Evolutionary conservation across 2,888 invertebrate species (phyloP), one percentile per base, ranked within the genome.

Genomic region (Leistus spinibarbis): DNA sequence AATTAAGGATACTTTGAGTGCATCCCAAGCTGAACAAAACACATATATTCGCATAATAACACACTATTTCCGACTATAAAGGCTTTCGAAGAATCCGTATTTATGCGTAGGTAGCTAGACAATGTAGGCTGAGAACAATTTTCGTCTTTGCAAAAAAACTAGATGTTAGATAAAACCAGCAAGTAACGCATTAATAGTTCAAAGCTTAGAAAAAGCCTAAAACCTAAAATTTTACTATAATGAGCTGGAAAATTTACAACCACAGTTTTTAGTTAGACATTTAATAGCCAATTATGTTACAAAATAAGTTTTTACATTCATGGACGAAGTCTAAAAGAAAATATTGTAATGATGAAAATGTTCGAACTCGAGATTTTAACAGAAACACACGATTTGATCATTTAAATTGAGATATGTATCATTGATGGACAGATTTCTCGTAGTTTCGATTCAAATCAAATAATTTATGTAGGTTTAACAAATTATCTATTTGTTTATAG

Each of bases 61-160:
- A 40, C 40, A 40, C 40, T 4, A 40, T 40, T 40, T 40, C 40
- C 13, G 40, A 40, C 40, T 40, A 1, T 40, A 40, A 40, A 40
- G 7, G 40, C 40, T 7, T 40, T 40, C 40, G 13, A 17, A 60
- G 17, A 17, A 22, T 20, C 60, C 20, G 13, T 20, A 60, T 60
- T 60, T 20, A 22, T 60, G 60, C 60, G 60, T 60, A 60, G 60
- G 60, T 60, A 19, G 60, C 22, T 60, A 2, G 60, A 60, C 60
- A 22, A 60, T 60, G 60, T 60, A 60, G 60, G 60, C 60, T 20
- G 60, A 16, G 4, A 3, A 60, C 19, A 56, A n/a, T 19, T n/a
- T 60, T 19, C 3, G 13, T 60, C 20, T 60, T 60, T 3, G 60
- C 60, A 19, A 19, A 60, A 60, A 60, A 40, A 40, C 5, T 2